Evolutionary conservation across 2,113 vertebrate genomes (phyloP).

Genomic region (Myotis davidii): DNA sequence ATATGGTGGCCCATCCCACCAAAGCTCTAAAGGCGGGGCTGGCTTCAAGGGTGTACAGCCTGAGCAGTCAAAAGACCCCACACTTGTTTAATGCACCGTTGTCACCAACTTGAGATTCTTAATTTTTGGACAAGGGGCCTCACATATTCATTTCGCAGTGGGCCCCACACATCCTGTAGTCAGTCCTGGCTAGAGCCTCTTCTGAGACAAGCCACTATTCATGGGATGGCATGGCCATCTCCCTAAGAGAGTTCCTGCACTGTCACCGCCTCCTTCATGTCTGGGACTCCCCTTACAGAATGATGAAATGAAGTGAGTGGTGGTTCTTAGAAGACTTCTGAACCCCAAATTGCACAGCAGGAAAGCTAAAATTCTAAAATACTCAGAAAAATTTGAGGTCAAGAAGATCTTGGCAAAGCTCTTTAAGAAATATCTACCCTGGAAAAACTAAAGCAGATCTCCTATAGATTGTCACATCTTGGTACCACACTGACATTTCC

Average conservation of each 20-base stretch:
- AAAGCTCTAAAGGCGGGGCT: not conserved
- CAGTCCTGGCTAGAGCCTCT: not conserved
- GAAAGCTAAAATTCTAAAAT: conserved; percentile 9
- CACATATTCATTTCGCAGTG: not conserved
- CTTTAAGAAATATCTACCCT: not conserved
- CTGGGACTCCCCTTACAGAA: not conserved
- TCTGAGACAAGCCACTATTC: not conserved
- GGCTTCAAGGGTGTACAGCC: not conserved
- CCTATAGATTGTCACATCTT: not conserved
- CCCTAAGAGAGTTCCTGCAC: not conserved
- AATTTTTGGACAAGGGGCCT: not conserved
- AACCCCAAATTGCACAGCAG: not conserved
- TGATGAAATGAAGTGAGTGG: not conserved
- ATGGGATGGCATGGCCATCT: not conserved
- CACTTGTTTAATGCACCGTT: not conserved
- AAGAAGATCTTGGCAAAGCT: not conserved
- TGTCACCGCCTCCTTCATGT: not conserved
- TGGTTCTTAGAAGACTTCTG: not conserved
- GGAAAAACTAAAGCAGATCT: not conserved
- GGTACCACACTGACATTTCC: not conserved
- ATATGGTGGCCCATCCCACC: not conserved
- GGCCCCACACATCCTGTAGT: not conserved
- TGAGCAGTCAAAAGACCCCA: not conserved
- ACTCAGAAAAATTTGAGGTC: not conserved
- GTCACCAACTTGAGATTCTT: not conserved